Evolutionary conservation across 1,140 invertebrate genomes (phyloP).

Genomic region (Macrotrachela quadricornifera): DNA sequence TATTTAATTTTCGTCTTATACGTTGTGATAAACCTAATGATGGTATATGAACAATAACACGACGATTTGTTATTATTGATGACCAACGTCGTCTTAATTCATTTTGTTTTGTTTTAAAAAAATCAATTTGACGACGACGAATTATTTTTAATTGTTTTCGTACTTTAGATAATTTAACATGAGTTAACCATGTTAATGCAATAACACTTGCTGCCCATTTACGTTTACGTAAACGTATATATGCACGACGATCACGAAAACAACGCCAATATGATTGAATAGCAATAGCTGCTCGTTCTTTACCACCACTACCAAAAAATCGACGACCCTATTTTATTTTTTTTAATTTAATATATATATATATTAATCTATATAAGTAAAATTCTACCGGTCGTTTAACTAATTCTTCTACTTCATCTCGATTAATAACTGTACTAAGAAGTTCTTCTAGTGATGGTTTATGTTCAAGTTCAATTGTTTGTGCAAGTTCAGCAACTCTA

Average conservation of each 20-base stretch:
- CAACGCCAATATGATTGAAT: slow-evolving; percentile 24
- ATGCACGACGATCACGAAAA: slow-evolving; percentile 19
- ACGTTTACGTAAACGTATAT: slow-evolving; percentile 22
- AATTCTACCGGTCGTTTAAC: slow-evolving; percentile 22
- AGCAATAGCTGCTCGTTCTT: slow-evolving; percentile 18
- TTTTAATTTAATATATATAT: not conserved
- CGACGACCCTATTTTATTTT: slow-evolving; percentile 15
- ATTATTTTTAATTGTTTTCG: slow-evolving; percentile 19
- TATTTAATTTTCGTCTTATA: slow-evolving; percentile 20
- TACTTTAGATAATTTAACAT: slow-evolving; percentile 25
- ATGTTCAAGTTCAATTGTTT: slow-evolving; percentile 25
- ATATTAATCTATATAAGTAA: not conserved
- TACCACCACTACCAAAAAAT: slow-evolving; percentile 18
- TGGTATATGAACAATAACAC: slow-evolving; percentile 27
- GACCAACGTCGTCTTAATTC: slow-evolving; percentile 21
- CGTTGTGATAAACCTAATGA: slow-evolving; percentile 22
- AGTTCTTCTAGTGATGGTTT: slow-evolving; percentile 19
- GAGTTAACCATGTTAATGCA: slow-evolving; percentile 28
- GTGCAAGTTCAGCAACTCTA: slow-evolving; percentile 23
- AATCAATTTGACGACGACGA: slow-evolving; percentile 18
- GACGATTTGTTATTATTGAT: slow-evolving; percentile 18
- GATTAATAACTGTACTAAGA: slow-evolving; percentile 21
- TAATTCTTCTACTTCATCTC: slow-evolving; percentile 24
- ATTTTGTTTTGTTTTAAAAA: slow-evolving; percentile 7
- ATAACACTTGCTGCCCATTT: slow-evolving; percentile 31